phyloP scores from a whole-genome alignment of 2,113 vertebrate genomes.

The Columbina picui region DNA sequence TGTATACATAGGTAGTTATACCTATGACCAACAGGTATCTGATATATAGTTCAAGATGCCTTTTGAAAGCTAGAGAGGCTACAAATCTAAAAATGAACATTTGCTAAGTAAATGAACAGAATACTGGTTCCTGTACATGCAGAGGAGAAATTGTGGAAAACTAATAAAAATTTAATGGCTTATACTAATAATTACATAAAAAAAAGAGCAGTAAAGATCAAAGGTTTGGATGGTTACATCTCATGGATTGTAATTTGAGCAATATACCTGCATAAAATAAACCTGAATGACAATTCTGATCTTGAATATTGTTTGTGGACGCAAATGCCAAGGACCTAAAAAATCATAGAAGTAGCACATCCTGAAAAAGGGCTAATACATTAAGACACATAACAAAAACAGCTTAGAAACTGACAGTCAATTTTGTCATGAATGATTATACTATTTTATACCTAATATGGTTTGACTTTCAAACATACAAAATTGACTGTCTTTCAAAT shows the following conservation, averaged over 20 bases:
- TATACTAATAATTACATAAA: neutral
- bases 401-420: neutral
- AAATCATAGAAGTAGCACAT: neutral
- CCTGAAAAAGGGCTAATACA: neutral
- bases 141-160: neutral
- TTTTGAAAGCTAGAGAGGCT: neutral
- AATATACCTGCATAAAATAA: neutral
- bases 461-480: neutral
- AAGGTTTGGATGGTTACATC: neutral
- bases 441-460: neutral
- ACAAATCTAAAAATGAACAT: neutral
- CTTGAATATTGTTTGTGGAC: neutral
- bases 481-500: neutral
- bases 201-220: neutral
- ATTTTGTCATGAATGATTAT: neutral
- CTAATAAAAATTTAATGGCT: neutral
- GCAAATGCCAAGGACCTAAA: neutral
- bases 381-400: neutral
- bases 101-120: neutral
- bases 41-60: neutral
- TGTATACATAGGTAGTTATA: neutral
- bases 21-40: neutral
- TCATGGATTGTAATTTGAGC: neutral
- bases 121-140: neutral
- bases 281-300: neutral